Base-by-base conservation (phyloP, 1,140 invertebrate genomes). In the Telenomus remus region DNA sequence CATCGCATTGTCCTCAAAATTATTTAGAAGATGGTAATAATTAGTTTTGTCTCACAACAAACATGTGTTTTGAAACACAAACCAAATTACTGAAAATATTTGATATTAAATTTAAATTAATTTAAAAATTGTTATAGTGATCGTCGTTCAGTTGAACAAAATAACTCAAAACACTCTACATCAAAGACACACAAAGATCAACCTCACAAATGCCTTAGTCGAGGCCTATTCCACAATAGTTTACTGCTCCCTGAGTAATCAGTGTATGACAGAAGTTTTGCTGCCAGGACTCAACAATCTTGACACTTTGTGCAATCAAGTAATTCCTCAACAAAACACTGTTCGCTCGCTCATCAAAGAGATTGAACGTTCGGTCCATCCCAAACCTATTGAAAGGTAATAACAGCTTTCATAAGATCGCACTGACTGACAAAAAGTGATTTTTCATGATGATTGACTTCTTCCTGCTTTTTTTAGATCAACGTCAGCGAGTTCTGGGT, bases 181-280 rank as follows among this genome's bases (percentile, higher is more conserved):
- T 59, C 90, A 91, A 75, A 88, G 86, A 4, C 87, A 89, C 46
- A 90, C 90, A 76, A 72, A 72, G n/a, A 80, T 87, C 16, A 91
- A 93, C 69, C 84, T 94, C 15, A 89, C 90, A 6, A 82, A 89
- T 34, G 90, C 91, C 47, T 80, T 94, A 14, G 88, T 94, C 37
- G 92, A 94, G 73, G 91, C 92, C 0, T 93, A 92, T 76, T 92
- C 91, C 11, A 90, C 91, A 48, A 82, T 92, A 35, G 90, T 92
- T 16, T 93, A 92, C 79, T 92, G 91, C 68, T 84, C 88, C 5
- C 76, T 91, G 27, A 89, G 89, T 34, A 87, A 88, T 76, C 85
- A 86, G 46, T 89, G 91, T 34, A 86, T 85, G 46, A 84, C 81
- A 13, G 80, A 84, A 47, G 80, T 90, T 4, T 61, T 88, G 15